Evolutionary conservation across 2,888 invertebrate genomes (phyloP).

Genomic region (Ornithoptera alexandrae): DNA sequence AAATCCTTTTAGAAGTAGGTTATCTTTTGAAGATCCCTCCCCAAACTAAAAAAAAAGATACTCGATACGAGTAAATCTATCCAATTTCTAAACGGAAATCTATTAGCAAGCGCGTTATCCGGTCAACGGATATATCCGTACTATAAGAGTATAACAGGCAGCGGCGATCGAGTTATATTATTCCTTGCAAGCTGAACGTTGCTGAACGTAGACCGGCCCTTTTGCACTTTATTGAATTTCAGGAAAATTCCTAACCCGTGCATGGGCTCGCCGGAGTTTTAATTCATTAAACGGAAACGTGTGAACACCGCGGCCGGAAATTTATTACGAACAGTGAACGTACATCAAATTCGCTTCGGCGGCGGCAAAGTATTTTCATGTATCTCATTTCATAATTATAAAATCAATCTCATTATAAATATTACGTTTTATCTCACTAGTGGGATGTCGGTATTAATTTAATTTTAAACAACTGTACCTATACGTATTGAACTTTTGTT

Average conservation of each 20-base stretch:
- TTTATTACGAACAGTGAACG: conserved; percentile 32
- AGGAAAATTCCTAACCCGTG: conserved; percentile 67
- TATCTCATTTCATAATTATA: conserved; percentile 23
- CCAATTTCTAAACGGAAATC: too few species aligned
- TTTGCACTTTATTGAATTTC: conserved; percentile 67
- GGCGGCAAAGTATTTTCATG: conserved; percentile 17
- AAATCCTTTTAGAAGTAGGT: too few species aligned
- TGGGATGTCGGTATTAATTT: too few species aligned
- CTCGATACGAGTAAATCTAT: too few species aligned
- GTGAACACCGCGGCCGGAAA: conserved; percentile 36
- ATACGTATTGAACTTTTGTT: too few species aligned
- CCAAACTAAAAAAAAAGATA: too few species aligned
- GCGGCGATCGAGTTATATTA: background rate
- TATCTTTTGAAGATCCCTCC: too few species aligned
- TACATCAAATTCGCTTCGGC: conserved; percentile 26
- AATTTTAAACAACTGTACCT: too few species aligned
- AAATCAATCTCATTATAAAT: conserved; percentile 12
- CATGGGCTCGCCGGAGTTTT: conserved; percentile 45
- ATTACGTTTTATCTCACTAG: background rate
- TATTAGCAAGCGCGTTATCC: too few species aligned
- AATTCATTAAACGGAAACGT: conserved; percentile 45
- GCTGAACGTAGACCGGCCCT: conserved; percentile 27
- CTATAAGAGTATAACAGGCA: too few species aligned
- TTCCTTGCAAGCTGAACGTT: background rate
- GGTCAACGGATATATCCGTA: too few species aligned